A percentile compares a stretch with the other conserved stretches of the same genome.
Conservation (phyloP, 1,140 invertebrate species). For the Zaprionus nigranus region DNA sequence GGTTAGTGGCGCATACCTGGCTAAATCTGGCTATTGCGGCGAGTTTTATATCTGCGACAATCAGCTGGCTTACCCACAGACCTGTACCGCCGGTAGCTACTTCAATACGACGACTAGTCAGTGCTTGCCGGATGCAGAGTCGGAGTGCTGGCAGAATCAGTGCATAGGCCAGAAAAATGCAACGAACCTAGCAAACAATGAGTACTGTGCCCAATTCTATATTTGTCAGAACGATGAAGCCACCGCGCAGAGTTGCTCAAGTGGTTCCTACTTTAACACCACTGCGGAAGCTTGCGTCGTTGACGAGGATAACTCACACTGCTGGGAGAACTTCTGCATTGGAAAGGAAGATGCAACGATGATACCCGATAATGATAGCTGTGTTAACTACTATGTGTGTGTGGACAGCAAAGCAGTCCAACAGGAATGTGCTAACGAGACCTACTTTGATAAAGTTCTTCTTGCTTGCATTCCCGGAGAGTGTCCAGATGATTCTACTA, state of each 20-base stretch:
- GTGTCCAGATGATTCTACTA: slow-evolving; percentile 28
- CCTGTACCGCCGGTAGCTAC: slow-evolving; percentile 52
- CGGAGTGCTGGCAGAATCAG: slow-evolving; percentile 61
- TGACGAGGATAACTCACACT: slow-evolving; percentile 43
- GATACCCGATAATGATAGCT: slow-evolving; percentile 42
- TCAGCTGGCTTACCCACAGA: slow-evolving; percentile 63
- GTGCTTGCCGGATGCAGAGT: slow-evolving; percentile 52
- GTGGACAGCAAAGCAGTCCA: slow-evolving; percentile 15
- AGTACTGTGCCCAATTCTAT: slow-evolving; percentile 52
- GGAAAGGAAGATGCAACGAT: slow-evolving; percentile 33
- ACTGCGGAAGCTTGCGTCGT: background rate
- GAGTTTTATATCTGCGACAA: slow-evolving; percentile 68
- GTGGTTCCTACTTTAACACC: slow-evolving; percentile 55
- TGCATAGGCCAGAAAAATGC: slow-evolving; percentile 46
- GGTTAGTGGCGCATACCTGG: slow-evolving; percentile 59
- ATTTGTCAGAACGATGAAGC: slow-evolving; percentile 46
- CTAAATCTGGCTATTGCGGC: slow-evolving; percentile 48
- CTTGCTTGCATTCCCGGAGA: slow-evolving; percentile 42
- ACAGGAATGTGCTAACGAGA: slow-evolving; percentile 40
- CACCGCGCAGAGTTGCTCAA: slow-evolving; percentile 37
- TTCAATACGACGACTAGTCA: slow-evolving; percentile 41
- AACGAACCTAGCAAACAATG: background rate
- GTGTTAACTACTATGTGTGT: slow-evolving; percentile 56
- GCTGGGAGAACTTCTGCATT: slow-evolving; percentile 71
- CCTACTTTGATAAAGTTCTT: slow-evolving; percentile 25